Evolutionary conservation across 2,888 invertebrate genomes (phyloP), one percentile per base, ranked within the genome.

Genomic region (Luffia ferchaultella): DNA sequence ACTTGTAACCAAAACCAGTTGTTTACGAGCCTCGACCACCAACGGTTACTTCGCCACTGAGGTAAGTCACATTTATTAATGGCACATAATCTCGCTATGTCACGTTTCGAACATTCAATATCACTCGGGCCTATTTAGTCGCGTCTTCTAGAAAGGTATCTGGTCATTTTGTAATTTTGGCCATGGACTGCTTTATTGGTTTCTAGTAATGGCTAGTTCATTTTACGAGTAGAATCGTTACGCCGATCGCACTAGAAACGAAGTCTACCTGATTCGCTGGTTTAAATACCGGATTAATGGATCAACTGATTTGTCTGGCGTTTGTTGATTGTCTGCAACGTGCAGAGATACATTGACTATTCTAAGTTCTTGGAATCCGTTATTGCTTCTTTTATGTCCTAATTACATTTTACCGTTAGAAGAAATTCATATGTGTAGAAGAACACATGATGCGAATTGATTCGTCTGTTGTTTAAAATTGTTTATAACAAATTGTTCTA

Each of bases 21-120:
- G 30, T 30, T 30, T 30, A 30, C 30, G n/a, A n/a, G n/a, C 30
- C 5, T 30, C 30, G 5, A 30, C 30, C 30, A 12, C 5, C 30
- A 12, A 30, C 30, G 30, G 30, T 30, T 30, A 30, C 3, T 30
- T 30, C 30, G 12, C 30, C 30, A 30, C 12, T 12, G 30, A 30
- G 30, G 30, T 30, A 30, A 30, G 30, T 12, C 30, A 12, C 30
- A 12, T 30, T 30, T 70, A 60, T 57, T 60, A 58, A 60, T 59
- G 53, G 58, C 63, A 18, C 60, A 66, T 72, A 67, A 68, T 71
- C 68, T 68, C 53, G 58, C 62, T 63, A 60, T 65, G 72, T 76
- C 76, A 74, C 76, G 76, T 74, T 75, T 69, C 62, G 68, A 69
- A 73, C 66, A 74, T 75, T 70, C 68, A 69, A 66, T 67, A 63